Base-by-base conservation (phyloP, 2,113 vertebrate species). In the Aepyceros melampus region DNA sequence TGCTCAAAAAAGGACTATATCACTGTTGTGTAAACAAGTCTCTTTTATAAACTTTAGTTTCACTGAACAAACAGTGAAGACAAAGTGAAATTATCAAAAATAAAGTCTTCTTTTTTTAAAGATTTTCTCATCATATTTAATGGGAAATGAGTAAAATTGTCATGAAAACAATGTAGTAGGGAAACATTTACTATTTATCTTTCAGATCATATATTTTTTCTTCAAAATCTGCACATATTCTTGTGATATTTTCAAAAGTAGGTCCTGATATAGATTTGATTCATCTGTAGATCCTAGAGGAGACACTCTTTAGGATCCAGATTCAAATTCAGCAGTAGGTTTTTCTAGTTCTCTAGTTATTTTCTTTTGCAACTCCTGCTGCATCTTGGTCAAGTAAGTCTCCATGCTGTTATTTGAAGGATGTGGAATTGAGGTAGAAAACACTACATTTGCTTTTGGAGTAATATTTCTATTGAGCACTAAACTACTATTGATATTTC, bases 301-400 rank as follows among this genome's bases (percentile, higher is more conserved):
- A 67, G 33, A n/a, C 64, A 67, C 33, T 36, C 17, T 8, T 67
- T 67, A 67, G 64, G 17, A 67, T 21, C 64, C 33, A n/a, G 64
- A 67, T 67, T 67, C 33, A 67, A 67, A 67, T 67, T 67, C 33
- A 67, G 64, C n/a, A 36, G 19, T n/a, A 71, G 9, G 4, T 71
- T 71, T 71, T 36, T 71, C 19, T 36, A 40, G n/a, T 40, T 71
- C 67, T 71, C 67, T 71, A 71, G n/a, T 71, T 40, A 40, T 71
- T 12, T 71, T 71, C n/a, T 71, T 71, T 40, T 71, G 67, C n/a
- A 36, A 12, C n/a, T 71, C n/a, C n/a, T 5, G 10, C 67, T 71
- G n/a, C 67, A 99, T 99, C 99, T 99, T 99, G 67, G 99, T 98
- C 87, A 99, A 98, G 76, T 98, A 99, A n/a, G 99, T 98, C 19